Base-by-base conservation (phyloP, 1,140 invertebrate species). In the Globodera ellingtonae region DNA sequence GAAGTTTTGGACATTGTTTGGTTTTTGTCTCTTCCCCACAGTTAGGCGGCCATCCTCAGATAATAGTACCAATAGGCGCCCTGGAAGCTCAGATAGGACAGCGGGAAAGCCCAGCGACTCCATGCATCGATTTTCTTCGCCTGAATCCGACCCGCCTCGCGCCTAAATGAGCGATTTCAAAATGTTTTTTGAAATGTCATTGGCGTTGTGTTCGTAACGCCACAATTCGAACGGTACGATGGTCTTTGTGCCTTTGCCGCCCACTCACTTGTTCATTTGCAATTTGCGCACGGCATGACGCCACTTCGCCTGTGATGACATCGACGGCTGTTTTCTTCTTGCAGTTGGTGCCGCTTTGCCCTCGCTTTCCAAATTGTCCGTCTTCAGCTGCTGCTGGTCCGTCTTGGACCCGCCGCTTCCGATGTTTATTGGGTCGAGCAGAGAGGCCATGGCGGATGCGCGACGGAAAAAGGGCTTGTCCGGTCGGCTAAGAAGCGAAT, bases 101-200 rank as follows among this genome's bases (percentile, higher is more conserved):
- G 59, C 6, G 85, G 85, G 48, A 86, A 86, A n/a, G 81, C 79
- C 84, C 84, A 86, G 46, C 85, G 72, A 47, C 82, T 84, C 59
- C 77, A 82, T 50, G 86, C 85, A 66, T 86, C 85, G 21, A 86
- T 86, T 81, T 79, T 80, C 65, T 86, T 86, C 4, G 85, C 85
- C 65, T 86, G 79, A 13, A 80, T 80, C 50, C 79, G n/a, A 0
- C 79, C 79, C 3, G 79, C 78, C 44, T 84, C 81, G 48, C 85
- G 81, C 62, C 85, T 86, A 72, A 65, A 86, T 52, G 8, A 4
- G 52, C 15, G 2, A 79, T 52, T 73, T 47, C 75, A 46, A 46
- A 56, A 56, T 3, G 4, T 35, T 10, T 73, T 35, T 35, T 35
- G 50, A 3, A 52, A 4, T 4, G 10, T 5, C 10, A 4, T 52